phyloP scores from a whole-genome alignment of 1,140 invertebrate species.

The Plectrocnemia conspersa region DNA sequence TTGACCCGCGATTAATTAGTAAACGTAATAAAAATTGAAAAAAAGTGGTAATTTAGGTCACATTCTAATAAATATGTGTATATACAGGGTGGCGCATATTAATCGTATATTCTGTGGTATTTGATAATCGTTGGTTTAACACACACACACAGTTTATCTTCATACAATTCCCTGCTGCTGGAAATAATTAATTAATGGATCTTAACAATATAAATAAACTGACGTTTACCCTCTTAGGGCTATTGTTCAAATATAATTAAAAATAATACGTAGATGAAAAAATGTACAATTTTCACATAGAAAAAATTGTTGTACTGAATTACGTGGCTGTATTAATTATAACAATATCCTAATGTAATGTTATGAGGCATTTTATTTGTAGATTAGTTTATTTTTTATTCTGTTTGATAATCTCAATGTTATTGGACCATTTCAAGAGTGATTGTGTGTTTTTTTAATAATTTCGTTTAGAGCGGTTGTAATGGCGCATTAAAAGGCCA shows the following conservation, averaged over 20 bases:
- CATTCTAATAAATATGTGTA: no score
- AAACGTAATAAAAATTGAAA: no score
- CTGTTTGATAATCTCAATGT: no score
- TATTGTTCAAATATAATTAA: not conserved
- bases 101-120: not conserved
- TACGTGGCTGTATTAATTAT: slow-evolving; percentile 35
- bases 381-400: no score
- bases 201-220: not conserved
- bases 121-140: not conserved
- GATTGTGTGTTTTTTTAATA: no score
- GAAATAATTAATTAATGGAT: not conserved
- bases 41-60: no score
- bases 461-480: no score
- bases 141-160: not conserved
- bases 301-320: slow-evolving; percentile 35
- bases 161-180: not conserved
- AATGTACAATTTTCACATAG: slow-evolving; percentile 35
- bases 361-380: no score
- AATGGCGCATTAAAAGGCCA: no score
- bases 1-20: no score
- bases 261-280: not conserved
- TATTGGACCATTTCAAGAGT: no score
- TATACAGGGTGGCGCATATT: no score
- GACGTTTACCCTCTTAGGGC: not conserved
- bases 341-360: slow-evolving; percentile 17